Base-by-base conservation (phyloP, 2,888 invertebrate species). In the Calephelis perditalis region DNA sequence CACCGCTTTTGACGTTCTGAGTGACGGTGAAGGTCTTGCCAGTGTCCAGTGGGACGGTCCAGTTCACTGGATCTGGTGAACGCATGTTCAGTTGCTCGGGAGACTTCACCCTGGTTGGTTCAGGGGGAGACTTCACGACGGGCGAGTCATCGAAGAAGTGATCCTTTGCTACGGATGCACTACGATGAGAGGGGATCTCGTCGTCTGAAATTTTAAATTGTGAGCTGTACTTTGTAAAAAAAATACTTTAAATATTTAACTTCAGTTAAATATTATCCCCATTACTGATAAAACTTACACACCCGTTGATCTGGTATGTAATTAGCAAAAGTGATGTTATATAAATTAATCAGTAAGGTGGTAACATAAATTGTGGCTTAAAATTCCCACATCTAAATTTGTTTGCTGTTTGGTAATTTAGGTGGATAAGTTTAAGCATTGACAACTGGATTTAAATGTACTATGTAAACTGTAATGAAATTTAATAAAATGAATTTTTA, bases 11-110 rank as follows among this genome's bases (percentile, higher is more conserved):
- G 73, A 97, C 96, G 89, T 97, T 97, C 91, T 97, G 97, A 65
- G 97, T 97, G 73, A 97, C 97, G 52, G 97, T 97, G 86, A 97
- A 97, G 49, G 96, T 97, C 91, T 97, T 97, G 73, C 97, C 97
- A 70, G 97, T 97, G 86, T 98, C 97, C 76, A 97, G 92, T 60
- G 97, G 97, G 65, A 97, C 97, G 58, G 97, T 97, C 97, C 97
- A 98, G 87, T 97, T 97, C 74, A 97, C 97, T 59, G 97, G 97
- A 87, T 97, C 97, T 11, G 97, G 97, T 26, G 97, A 97, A 70
- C 96, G 93, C 95, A 97, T 96, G 80, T 97, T 94, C 86, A 97
- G 96, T 83, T 97, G 96, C 79, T 97, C 97, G 1, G 97, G 97
- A 10, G 97, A 97, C 86, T 97, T 98, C 65, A 97, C 97, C 75